Conservation (phyloP, 2,797 vertebrate species). For the Pseudochaenichthys georgianus region DNA sequence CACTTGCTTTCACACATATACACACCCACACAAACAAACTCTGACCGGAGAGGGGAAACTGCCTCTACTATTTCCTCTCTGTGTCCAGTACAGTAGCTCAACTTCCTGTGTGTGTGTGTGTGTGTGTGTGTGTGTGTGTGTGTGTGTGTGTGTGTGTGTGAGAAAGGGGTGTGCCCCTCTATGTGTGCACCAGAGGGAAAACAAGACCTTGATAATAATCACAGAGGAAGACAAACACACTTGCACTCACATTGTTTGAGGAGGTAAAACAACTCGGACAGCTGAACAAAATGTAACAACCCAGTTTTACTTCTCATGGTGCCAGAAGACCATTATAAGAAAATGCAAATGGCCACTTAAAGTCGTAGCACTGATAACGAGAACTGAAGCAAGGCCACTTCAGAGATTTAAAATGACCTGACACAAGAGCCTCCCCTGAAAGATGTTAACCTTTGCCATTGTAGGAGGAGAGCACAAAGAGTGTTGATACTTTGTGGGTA, state of each 20-base stretch:
- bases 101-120: constrained; percentile 69
- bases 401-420: neutral
- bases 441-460: neutral
- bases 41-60: constrained; percentile 59
- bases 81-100: constrained; percentile 69
- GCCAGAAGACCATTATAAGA: constrained; percentile 1
- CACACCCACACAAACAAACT: constrained; percentile 29
- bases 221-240: constrained; percentile 32
- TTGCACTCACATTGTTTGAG: constrained; percentile 36
- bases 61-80: constrained; percentile 75
- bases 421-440: neutral
- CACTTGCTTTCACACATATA: constrained; percentile 10
- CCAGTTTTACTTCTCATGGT: neutral
- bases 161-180: constrained; percentile 71
- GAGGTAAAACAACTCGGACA: constrained; percentile 7
- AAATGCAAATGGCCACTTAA: neutral
- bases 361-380: neutral
- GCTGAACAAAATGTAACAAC: constrained; percentile 20
- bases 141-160: constrained; percentile 38
- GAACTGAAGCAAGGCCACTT: neutral
- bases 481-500: neutral
- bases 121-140: constrained; percentile 31
- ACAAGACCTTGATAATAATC: constrained; percentile 58
- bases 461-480: neutral
- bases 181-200: constrained; percentile 58